Evolutionary conservation across 35 echinoderm and acorn worm species (phyloP), one percentile per base, ranked within the genome.

Genomic region (Diadema setosum): DNA sequence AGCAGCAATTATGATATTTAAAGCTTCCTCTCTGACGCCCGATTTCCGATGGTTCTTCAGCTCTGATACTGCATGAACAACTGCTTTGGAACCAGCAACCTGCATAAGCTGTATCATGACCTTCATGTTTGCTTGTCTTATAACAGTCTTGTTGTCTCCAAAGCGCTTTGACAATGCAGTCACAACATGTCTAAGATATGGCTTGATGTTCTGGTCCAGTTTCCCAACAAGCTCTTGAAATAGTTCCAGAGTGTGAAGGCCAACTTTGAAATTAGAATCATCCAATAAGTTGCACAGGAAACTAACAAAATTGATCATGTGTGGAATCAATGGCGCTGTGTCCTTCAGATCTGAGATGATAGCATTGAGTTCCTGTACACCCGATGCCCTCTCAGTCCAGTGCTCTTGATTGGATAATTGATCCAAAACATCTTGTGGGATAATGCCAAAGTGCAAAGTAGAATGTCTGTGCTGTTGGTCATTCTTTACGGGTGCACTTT

Each of bases 101-200:
- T 99, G 96, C 96, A 99, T 99, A 30, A 99, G 55, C 33, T 91
- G 89, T 84, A 88, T 99, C 85, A 99, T 89, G n/a, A 99, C 93
- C 81, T 91, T 94, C 89, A 99, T 99, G 65, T 95, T 92, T 42
- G 96, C 88, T 81, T 99, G 96, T 40, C 93, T 82, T 39, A 99
- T 94, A n/a, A 99, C 96, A 26, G 90, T 85, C 90, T 95, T 91
- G 31, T 94, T 92, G 41, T 99, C 96, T 26, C 96, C 96, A 52
- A 99, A 94, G 74, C 93, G 76, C 39, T 99, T 99, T 63, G 93
- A 91, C 31, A 99, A 80, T 21, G 96, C 96, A 76, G 85, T 83
- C 5, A 99, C 60, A 24, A 99, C 43, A 40, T 90, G 90, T 80
- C 88, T 92, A 12, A 99, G 83, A 80, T 86, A 94, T 61, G 84